Evolutionary conservation across 2,797 vertebrate genomes (phyloP).

Genomic region (Hemibagrus guttatus): DNA sequence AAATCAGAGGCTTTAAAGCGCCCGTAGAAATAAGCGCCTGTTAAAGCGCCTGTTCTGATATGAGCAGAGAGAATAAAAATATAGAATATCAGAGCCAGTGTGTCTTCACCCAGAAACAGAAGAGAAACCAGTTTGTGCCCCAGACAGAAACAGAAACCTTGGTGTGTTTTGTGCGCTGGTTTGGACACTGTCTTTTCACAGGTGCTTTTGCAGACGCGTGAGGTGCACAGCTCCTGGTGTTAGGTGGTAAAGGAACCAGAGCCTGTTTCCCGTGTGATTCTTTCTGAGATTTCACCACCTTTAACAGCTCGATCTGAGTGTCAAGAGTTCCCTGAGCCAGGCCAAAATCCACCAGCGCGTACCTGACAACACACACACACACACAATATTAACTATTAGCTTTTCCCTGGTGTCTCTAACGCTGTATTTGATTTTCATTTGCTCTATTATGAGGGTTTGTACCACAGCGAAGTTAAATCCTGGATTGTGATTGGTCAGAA

Average conservation of each 20-base stretch:
- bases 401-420: neutral
- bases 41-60: no score
- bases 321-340: conserved; percentile 93
- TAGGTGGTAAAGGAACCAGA: conserved; percentile 56
- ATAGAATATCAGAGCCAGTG: neutral
- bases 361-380: conserved; percentile 70
- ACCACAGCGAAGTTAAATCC: neutral
- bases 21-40: no score
- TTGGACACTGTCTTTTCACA: conserved; percentile 76
- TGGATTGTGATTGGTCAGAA: neutral
- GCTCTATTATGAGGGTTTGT: neutral
- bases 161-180: conserved; percentile 78
- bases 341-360: conserved; percentile 95
- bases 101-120: neutral
- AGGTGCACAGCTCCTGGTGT: conserved; percentile 62
- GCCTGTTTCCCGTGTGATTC: conserved; percentile 71
- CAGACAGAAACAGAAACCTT: conserved; percentile 78
- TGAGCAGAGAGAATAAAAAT: neutral
- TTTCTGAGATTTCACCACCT: conserved; percentile 81
- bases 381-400: neutral
- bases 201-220: conserved; percentile 74
- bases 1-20: no score
- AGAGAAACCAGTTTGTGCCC: neutral
- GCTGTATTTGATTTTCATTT: neutral
- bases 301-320: conserved; percentile 90